Evolutionary conservation across 92 coral and sea anemone genomes (phyloP).

Genomic region (Epizoanthus illoricatus): DNA sequence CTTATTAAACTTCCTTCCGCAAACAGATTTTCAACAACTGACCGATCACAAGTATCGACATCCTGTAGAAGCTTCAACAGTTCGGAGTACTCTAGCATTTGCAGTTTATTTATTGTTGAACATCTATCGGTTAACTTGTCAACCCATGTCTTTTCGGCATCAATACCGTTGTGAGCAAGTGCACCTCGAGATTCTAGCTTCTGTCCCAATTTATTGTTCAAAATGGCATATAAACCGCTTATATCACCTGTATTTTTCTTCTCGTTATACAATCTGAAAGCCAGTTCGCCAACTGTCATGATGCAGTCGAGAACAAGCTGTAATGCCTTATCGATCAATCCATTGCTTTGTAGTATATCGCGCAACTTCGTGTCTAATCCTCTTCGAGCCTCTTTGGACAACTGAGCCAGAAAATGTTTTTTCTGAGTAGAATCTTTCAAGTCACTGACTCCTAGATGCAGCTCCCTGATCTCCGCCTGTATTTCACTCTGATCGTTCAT

Average conservation of each 20-base stretch:
- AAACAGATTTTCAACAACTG: constrained; percentile 1
- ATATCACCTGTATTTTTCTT: background rate
- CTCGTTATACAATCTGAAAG: background rate
- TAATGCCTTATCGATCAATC: constrained; percentile 8
- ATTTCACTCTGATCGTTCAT: no score
- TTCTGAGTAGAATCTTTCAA: background rate
- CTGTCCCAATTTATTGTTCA: background rate
- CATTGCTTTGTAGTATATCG: background rate
- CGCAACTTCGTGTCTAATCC: constrained; percentile 3
- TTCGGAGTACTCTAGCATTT: background rate
- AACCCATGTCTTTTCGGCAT: background rate
- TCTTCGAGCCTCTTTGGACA: background rate
- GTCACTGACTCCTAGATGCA: no score
- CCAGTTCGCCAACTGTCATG: constrained; percentile 1
- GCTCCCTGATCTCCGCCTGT: no score
- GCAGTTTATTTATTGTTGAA: background rate
- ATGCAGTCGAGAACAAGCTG: background rate
- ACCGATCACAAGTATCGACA: background rate
- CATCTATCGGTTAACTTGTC: background rate
- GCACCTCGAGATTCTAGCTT: constrained; percentile 28
- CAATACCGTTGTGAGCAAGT: background rate
- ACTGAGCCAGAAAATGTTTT: background rate
- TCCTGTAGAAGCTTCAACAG: background rate
- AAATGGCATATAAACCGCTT: background rate
- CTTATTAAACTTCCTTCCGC: constrained; percentile 13